phyloP scores from a whole-genome alignment of 2,113 vertebrate genomes.

The Eulemur macaco region DNA sequence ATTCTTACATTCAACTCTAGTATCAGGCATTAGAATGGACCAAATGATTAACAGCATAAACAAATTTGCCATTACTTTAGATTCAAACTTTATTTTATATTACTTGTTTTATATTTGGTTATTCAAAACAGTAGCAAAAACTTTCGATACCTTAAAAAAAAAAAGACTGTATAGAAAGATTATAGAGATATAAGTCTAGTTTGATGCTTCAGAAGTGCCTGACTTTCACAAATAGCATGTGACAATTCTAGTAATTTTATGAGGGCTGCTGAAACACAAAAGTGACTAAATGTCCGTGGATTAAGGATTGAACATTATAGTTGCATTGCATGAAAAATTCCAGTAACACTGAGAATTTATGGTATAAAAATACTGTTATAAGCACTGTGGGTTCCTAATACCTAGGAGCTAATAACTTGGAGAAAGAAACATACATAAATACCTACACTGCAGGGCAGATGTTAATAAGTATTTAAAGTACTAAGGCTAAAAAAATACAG shows the following conservation, averaged over 20 bases:
- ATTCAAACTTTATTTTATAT: constrained; percentile 14
- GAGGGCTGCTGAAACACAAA: constrained; percentile 26
- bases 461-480: constrained; percentile 32
- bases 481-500: background rate
- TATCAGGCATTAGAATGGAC: background rate
- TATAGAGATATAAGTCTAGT: background rate
- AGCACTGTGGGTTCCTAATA: background rate
- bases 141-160: background rate
- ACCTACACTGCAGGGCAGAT: background rate
- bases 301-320: background rate
- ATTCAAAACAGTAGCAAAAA: constrained; percentile 26
- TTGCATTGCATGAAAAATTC: background rate
- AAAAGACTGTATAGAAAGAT: background rate
- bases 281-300: background rate
- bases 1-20: background rate
- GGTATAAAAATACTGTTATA: background rate
- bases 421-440: background rate
- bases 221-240: background rate
- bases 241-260: constrained; percentile 14
- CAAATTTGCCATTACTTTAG: background rate
- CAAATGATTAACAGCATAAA: background rate
- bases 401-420: background rate
- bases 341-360: background rate
- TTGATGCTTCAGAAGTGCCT: constrained; percentile 22
- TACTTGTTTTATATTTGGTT: constrained; percentile 12